A percentile compares a stretch with the other conserved stretches of the same genome.
Conservation (phyloP, 2,888 invertebrate species). For the Dolichomitus sp. region DNA sequence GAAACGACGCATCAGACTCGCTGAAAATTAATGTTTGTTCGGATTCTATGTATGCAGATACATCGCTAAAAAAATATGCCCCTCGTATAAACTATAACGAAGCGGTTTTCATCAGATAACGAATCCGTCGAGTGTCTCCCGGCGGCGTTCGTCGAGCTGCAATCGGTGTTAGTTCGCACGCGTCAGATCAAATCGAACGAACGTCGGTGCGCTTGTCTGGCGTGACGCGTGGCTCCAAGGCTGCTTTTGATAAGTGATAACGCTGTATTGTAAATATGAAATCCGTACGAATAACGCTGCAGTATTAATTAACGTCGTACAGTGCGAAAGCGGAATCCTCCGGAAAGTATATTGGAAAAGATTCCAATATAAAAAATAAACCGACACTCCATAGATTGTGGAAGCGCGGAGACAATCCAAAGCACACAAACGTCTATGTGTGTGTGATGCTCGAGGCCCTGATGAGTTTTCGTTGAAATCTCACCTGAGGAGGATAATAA, state of each 20-base stretch:
- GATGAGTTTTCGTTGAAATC: slow-evolving; percentile 27
- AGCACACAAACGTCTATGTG: background rate
- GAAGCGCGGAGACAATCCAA: background rate
- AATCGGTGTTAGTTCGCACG: slow-evolving; percentile 1
- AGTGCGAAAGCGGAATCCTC: background rate
- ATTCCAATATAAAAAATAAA: background rate
- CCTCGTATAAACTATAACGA: slow-evolving; percentile 3
- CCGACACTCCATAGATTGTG: background rate
- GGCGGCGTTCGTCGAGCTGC: background rate
- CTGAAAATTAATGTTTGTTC: background rate
- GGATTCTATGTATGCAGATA: background rate
- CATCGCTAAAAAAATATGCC: background rate
- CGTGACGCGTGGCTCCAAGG: slow-evolving; percentile 3
- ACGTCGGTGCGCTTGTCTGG: slow-evolving; percentile 3
- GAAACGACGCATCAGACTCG: background rate
- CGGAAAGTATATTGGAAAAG: background rate
- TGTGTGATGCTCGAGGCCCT: background rate
- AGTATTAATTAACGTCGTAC: slow-evolving; percentile 1
- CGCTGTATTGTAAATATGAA: slow-evolving; percentile 22
- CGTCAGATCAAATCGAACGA: slow-evolving; percentile 6
- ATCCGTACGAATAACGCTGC: background rate
- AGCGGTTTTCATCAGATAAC: slow-evolving; percentile 3
- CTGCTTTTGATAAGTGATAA: background rate
- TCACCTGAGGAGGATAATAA: slow-evolving; percentile 37
- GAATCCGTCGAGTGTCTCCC: background rate